Evolutionary conservation across 2,797 vertebrate genomes (phyloP), one percentile per base, ranked within the genome.

Genomic region (Xenops minutus): DNA sequence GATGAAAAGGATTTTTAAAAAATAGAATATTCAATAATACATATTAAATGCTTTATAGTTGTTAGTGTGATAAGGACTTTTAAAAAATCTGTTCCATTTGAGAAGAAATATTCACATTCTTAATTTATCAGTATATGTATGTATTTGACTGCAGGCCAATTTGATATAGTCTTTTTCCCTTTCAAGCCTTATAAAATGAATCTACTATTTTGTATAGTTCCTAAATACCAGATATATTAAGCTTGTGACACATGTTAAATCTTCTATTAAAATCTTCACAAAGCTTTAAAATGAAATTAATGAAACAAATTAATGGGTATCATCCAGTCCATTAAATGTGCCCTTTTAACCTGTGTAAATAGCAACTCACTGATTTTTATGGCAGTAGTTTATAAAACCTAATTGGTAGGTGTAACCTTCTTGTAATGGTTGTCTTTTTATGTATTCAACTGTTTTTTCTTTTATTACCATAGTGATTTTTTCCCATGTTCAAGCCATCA

Each of bases 261-360:
- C 49, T 92, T 95, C 64, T 83, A 16, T 87, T 94, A 88, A 86
- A 87, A 59, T 87, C 55, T 81, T 74, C 41, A 58, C 37, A 86
- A 88, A 83, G 18, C 30, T 71, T 43, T 93, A 79, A 92, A 94
- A 81, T 81, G 2, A 86, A 90, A 88, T 81, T 86, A 96, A 88
- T 92, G 44, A 86, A 95, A 85, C 26, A 87, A 90, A 62, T 90
- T 81, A 86, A 81, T 69, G 39, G 19, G 12, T 48, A 87, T 82
- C 86, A 84, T 92, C 32, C 16, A 34, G 62, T 84, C 44, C 34
- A 87, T 94, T 88, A 90, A 84, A 78, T 71, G 76, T 90, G 29
- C 44, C 67, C 54, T 85, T 93, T 93, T 88, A 79, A 76, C 63
- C 62, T 21, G 5, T 49, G 44, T 92, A 80, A 81, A 87, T 85